phyloP scores from a whole-genome alignment of 2,888 invertebrate species.

The Polietes domitor region DNA sequence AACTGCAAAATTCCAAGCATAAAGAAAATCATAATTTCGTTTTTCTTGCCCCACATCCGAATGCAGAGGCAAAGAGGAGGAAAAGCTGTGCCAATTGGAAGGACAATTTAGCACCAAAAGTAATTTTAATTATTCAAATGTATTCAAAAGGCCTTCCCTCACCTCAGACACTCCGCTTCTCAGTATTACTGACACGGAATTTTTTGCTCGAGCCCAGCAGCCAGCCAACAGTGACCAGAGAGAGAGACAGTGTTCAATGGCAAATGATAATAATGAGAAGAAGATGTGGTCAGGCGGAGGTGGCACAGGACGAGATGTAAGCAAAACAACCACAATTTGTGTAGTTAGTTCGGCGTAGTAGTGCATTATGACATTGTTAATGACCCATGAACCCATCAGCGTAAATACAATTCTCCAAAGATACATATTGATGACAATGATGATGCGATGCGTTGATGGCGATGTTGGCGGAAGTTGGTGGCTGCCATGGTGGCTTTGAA shows the following conservation, averaged over 20 bases:
- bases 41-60: not conserved
- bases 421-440: constrained; percentile 48
- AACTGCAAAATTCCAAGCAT: not conserved
- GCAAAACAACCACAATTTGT: constrained; percentile 19
- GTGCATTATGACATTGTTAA: constrained; percentile 56
- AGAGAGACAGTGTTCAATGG: constrained; percentile 46
- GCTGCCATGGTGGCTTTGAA: constrained; percentile 20
- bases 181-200: not conserved
- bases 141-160: not conserved
- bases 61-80: not conserved
- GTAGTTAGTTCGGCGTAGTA: constrained; percentile 4
- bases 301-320: not conserved
- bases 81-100: not conserved
- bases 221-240: not conserved
- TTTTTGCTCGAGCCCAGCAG: not conserved
- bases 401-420: constrained; percentile 34
- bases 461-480: constrained; percentile 1
- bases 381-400: constrained; percentile 51
- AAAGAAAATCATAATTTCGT: not conserved
- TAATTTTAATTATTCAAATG: constrained; percentile 26
- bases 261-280: constrained; percentile 44
- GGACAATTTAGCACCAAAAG: not conserved
- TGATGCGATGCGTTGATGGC: not conserved
- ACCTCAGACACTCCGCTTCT: not conserved
- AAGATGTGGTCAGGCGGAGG: not conserved